phyloP scores from a whole-genome alignment of 2,888 invertebrate genomes.

The Ophioninae sp. region DNA sequence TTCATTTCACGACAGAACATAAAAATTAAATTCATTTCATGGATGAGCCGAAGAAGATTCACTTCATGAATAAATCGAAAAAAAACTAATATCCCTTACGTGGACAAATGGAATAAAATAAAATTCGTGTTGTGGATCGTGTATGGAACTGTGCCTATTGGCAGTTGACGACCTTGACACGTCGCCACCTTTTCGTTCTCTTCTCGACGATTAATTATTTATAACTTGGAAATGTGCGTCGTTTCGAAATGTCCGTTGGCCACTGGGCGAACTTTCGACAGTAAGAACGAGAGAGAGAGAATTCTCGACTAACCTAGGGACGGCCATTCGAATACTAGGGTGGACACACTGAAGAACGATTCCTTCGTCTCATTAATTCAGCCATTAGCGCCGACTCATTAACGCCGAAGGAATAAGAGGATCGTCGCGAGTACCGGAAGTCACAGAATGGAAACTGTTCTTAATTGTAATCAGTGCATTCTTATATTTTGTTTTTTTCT shows the following conservation, averaged over 20 bases:
- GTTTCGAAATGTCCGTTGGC: constrained; percentile 13
- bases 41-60: too few species aligned
- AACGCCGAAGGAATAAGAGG: not conserved
- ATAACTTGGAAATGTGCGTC: constrained; percentile 26
- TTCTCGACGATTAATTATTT: constrained; percentile 26
- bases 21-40: too few species aligned
- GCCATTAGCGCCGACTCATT: not conserved
- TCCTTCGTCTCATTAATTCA: constrained; percentile 21
- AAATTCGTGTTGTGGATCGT: constrained; percentile 1
- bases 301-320: constrained; percentile 24
- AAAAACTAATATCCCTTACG: not conserved
- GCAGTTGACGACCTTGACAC: constrained; percentile 29
- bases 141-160: constrained; percentile 1
- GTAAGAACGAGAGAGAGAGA: not conserved
- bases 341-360: not conserved
- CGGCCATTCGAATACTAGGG: constrained; percentile 19
- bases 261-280: constrained; percentile 1
- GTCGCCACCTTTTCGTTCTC: constrained; percentile 5
- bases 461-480: constrained; percentile 62
- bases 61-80: too few species aligned
- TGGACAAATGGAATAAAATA: not conserved
- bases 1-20: not conserved
- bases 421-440: not conserved
- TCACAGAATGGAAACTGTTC: constrained; percentile 63
- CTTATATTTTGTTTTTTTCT: not conserved